Percentiles rank a stretch among this genome's conserved stretches.
These are phyloP conservation scores for Trichosurus vulpecula DNA, from an alignment of 2,797 vertebrate genomes.

Conservation along the genomic window DNA sequence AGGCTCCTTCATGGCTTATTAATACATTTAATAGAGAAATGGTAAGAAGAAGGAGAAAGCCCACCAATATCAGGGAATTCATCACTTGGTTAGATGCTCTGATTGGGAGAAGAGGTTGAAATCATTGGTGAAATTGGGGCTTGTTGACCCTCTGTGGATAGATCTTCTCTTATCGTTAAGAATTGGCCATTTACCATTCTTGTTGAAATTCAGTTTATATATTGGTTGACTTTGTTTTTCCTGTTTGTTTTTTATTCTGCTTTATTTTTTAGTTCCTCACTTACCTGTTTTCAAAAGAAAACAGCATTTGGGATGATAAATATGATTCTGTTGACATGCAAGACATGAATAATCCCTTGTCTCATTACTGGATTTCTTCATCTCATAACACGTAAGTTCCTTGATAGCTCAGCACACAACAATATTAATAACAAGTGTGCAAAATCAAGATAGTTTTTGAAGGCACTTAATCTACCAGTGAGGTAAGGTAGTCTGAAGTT, in stretches of 20 bases:
- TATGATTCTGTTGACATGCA: conserved; percentile 88
- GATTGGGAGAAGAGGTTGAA: background rate
- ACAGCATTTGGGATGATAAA: conserved; percentile 96
- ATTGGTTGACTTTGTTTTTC: fast-evolving
- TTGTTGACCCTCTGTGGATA: background rate
- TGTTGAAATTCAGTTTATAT: background rate
- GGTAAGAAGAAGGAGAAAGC: background rate
- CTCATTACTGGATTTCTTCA: conserved; percentile 98
- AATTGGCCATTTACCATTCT: background rate
- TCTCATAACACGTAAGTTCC: conserved; percentile 97
- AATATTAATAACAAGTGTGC: fast-evolving
- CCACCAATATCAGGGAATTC: background rate
- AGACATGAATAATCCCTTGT: conserved; percentile 98
- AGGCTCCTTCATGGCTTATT: background rate
- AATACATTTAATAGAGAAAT: background rate
- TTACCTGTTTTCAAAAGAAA: conserved; percentile 98
- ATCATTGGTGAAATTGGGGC: background rate
- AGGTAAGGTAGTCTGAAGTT: background rate
- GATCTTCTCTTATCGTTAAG: background rate
- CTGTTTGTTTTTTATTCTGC: conserved; percentile 43
- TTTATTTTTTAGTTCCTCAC: conserved; percentile 91
- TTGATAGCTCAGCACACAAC: fast-evolving
- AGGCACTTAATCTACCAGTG: fast-evolving
- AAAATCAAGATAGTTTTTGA: background rate
- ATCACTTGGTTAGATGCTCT: background rate